Percentiles rank a stretch among this genome's conserved stretches.
phyloP scores from a whole-genome alignment of 2,113 vertebrate species.

The Elaphurus davidianus region DNA sequence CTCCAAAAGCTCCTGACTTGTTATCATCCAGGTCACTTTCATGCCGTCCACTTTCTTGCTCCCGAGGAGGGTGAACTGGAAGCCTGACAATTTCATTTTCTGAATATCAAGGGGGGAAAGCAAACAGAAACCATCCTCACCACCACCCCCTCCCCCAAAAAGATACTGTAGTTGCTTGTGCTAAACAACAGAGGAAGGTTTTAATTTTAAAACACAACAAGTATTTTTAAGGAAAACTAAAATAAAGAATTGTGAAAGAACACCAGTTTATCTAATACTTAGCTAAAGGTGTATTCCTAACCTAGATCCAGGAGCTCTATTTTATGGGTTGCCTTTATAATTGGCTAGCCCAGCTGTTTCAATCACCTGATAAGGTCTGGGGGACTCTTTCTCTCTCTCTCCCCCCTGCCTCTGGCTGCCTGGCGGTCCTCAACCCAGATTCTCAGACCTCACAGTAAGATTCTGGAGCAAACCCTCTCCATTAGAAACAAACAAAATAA shows the following conservation, averaged over 20 bases:
- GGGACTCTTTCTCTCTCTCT: rapidly evolving
- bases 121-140: neutral
- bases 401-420: neutral
- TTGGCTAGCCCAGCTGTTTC: neutral
- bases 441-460: constrained; percentile 68
- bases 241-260: neutral
- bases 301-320: neutral
- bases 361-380: neutral
- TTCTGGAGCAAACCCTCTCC: constrained; percentile 52
- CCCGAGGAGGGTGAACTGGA: neutral
- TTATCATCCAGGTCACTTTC: neutral
- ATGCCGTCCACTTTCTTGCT: neutral
- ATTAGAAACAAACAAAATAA: constrained; percentile 73
- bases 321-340: neutral
- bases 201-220: constrained; percentile 25
- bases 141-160: rapidly evolving
- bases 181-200: neutral
- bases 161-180: neutral
- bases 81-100: neutral
- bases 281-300: neutral
- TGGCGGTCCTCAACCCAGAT: constrained; percentile 5
- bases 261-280: neutral
- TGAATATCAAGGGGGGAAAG: neutral
- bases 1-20: neutral
- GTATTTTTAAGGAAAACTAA: neutral